Evolutionary conservation across 2,797 vertebrate genomes (phyloP).

Genomic region (Bucorvus abyssinicus): DNA sequence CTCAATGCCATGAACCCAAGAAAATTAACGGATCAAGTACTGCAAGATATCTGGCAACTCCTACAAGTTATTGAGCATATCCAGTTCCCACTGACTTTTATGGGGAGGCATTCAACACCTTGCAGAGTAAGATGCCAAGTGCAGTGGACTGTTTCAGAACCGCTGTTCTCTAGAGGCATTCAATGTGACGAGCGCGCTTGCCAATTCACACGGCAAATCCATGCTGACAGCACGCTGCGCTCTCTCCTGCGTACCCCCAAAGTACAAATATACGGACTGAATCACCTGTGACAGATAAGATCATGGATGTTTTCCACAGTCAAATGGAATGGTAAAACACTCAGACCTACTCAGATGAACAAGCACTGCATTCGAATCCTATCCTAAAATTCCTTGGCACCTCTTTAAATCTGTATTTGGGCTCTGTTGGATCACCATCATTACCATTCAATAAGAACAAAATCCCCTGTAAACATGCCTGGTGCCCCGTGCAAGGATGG

Average conservation of each 20-base stretch:
- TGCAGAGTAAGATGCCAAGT: background rate
- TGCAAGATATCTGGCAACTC: slow-evolving; percentile 2
- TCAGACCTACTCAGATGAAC: background rate
- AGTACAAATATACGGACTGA: background rate
- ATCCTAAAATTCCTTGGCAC: background rate
- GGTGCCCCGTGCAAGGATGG: background rate
- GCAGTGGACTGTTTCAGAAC: slow-evolving; percentile 11
- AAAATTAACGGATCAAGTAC: background rate
- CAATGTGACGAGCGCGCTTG: background rate
- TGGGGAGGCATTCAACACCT: slow-evolving; percentile 36
- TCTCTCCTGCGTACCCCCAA: background rate
- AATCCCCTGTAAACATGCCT: background rate
- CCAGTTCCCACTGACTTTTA: slow-evolving; percentile 30
- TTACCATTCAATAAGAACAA: background rate
- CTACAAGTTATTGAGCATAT: background rate
- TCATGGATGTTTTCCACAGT: background rate
- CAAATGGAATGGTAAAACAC: background rate
- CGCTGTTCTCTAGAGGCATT: slow-evolving; percentile 39
- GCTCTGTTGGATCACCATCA: background rate
- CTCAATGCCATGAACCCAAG: background rate
- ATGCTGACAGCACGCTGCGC: slow-evolving; percentile 10
- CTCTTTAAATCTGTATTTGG: background rate
- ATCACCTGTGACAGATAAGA: background rate
- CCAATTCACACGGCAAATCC: slow-evolving; percentile 49
- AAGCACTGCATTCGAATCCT: background rate